Evolutionary conservation across 2,797 vertebrate species (phyloP), one percentile per base, ranked within the genome.

Genomic region (Mareca penelope): DNA sequence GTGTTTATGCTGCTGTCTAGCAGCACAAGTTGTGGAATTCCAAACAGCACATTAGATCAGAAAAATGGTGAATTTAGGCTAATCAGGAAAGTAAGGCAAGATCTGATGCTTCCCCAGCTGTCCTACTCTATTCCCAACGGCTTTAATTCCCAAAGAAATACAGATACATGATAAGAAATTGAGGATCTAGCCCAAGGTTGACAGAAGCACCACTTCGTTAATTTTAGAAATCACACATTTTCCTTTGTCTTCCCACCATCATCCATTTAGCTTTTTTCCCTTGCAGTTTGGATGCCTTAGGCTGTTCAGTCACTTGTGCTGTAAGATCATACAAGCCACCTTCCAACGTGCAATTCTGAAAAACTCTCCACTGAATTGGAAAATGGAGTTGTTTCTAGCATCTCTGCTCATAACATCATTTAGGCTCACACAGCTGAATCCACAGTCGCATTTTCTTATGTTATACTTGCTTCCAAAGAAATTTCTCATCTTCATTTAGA

Each of bases 291-390:
- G 35, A 76, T 33, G 78, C 95, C 67, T 67, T 18, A 73, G 67
- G 93, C 90, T 91, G 88, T 31, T 90, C 83, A 79, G 82, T 63
- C 73, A 90, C 65, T 81, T 2, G 2, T 84, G 73, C 44, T 81
- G 15, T 26, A 84, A 84, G 50, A 65, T 31, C 16, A 3, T 33
- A 24, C 72, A 81, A 92, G 80, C 35, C 69, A 95, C 82, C 77
- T 91, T 85, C 60, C 69, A 79, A 57, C 18, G 71, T n/a, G 69
- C 88, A 86, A 88, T 73, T 80, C 77, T 59, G 56, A 88, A 84
- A 93, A 15, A 22, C 79, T 37, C 80, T 88, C 77, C 56, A 89
- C 7, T 91, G 90, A 85, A 76, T 63, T 53, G 81, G 89, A 96
- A 95, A 94, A 93, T 15, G 26, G 9, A 91, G 70, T 19, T 44